Conservation (phyloP, 2,113 vertebrate species). For the Eptesicus fuscus region DNA sequence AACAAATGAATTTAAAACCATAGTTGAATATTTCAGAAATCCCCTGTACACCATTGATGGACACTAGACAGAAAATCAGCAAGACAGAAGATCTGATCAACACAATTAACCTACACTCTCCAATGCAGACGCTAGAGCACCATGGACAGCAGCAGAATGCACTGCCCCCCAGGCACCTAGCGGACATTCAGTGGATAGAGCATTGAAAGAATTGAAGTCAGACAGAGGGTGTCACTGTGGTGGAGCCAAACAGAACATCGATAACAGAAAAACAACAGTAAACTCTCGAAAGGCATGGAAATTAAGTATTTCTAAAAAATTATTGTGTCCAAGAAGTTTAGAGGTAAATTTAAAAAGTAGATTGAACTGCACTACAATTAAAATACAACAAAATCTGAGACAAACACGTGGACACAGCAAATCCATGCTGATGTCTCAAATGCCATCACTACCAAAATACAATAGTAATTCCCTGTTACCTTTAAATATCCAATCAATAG, state of each 20-base stretch:
- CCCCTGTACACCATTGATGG: no score
- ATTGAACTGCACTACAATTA: background rate
- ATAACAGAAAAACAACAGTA: background rate
- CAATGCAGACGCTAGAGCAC: accelerated
- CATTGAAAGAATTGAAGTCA: no score
- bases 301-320: background rate
- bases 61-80: background rate
- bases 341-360: background rate
- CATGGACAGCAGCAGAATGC: background rate
- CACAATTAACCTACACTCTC: accelerated
- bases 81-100: background rate
- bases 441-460: background rate
- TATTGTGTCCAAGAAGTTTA: background rate
- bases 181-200: no score
- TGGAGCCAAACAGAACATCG: background rate
- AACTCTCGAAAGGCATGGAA: background rate
- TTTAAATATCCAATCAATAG: background rate
- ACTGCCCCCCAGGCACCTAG: no score
- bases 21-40: background rate
- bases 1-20: background rate
- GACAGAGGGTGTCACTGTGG: no score
- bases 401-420: background rate
- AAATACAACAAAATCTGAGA: background rate
- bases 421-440: background rate
- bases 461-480: background rate